A percentile compares a stretch with the other conserved stretches of the same genome.
phyloP scores from a whole-genome alignment of 2,797 vertebrate genomes.

The Borostomias antarcticus region DNA sequence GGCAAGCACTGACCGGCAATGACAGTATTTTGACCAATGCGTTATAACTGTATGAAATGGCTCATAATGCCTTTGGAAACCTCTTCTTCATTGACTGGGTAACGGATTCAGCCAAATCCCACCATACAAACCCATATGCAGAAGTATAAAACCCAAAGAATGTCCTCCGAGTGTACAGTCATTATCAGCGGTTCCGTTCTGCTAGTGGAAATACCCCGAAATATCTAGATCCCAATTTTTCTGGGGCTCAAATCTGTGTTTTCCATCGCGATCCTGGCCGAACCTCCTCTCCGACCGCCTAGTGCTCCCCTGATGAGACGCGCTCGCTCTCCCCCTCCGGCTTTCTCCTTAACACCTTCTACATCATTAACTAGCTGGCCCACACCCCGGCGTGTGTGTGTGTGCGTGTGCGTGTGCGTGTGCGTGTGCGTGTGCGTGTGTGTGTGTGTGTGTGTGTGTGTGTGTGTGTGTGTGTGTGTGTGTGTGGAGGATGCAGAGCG shows the following conservation, averaged over 20 bases:
- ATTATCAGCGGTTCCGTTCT: not conserved
- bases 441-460: not conserved
- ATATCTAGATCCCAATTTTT: constrained; percentile 18
- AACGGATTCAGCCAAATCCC: constrained; percentile 5
- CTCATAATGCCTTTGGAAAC: too few species aligned
- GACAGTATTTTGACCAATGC: too few species aligned
- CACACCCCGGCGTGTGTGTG: constrained; percentile 21
- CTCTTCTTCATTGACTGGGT: constrained; percentile 5
- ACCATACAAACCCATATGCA: not conserved
- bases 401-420: not conserved
- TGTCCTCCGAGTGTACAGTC: not conserved
- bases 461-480: not conserved
- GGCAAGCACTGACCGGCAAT: too few species aligned
- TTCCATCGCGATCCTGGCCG: constrained; percentile 28
- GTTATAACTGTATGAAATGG: too few species aligned
- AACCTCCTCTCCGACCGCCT: constrained; percentile 20
- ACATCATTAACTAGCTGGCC: constrained; percentile 50
- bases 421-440: not conserved
- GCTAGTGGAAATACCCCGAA: constrained; percentile 16
- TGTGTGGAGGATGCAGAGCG: too few species aligned
- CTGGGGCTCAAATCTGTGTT: constrained; percentile 32
- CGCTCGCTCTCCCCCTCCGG: constrained; percentile 31
- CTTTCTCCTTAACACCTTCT: constrained; percentile 48
- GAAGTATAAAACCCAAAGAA: not conserved
- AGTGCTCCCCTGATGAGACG: constrained; percentile 21